Evolutionary conservation across 2,888 invertebrate genomes (phyloP), one percentile per base, ranked within the genome.

Genomic region (Lordiphosa andalusiaca): DNA sequence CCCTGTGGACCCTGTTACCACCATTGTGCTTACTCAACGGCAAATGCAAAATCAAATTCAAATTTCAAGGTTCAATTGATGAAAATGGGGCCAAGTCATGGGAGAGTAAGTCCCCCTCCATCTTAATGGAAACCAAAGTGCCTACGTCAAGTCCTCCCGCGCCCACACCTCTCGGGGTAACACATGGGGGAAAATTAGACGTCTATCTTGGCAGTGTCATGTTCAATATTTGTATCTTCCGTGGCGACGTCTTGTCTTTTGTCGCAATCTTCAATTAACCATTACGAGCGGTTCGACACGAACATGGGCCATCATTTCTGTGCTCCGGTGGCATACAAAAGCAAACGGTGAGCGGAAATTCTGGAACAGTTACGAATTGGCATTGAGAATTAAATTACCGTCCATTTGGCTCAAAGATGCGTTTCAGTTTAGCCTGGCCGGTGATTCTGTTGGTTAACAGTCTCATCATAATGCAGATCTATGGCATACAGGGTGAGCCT

Each of bases 231-330:
- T 30, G 30, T 41, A 41, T 42, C 56, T 57, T 62, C 36, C 46
- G 42, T 9, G 16, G 33, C 30, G 10, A 33, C 33, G 47, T 63
- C 65, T 55, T 56, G 40, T 37, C 16, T 30, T 10, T 30, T 30
- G 30, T 30, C 67, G 70, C 82, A 81, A 77, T 77, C 78, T 77
- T 81, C 75, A 78, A 80, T 82, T 82, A 82, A 73, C 65, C 40
- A 56, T 69, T 57, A 78, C 66, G 56, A 65, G 33, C 21, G 71
- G 75, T 71, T 56, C 51, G 53, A 71, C 71, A 71, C 56, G 67
- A 51, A 52, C 53, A 80, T 76, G 76, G 67, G 72, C 66, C 56
- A 49, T 50, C 48, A 62, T 73, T 71, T 68, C 62, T 57, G 50
- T 48, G 54, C 67, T 71, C 60, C 52, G 16, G 46, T 57, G 48